Percentiles rank a stretch among this genome's conserved stretches.
These are phyloP conservation scores for Kryptolebias ocellatus DNA, from an alignment of 2,797 vertebrate genomes.

Conservation along the genomic window DNA sequence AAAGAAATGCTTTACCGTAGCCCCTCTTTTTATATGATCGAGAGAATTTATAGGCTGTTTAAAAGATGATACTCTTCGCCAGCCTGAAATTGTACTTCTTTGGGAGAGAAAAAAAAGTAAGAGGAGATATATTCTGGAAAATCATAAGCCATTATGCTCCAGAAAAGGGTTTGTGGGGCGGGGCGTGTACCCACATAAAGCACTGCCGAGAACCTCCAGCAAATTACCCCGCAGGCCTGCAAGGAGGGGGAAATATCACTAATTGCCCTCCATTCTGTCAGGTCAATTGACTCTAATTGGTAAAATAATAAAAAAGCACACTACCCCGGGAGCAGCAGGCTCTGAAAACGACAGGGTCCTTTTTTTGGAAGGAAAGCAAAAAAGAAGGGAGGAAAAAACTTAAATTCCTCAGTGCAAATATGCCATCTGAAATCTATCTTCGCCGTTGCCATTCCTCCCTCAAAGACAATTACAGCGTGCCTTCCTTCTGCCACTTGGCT, in stretches of 20 bases:
- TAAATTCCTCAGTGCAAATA: conserved; percentile 88
- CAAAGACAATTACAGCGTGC: conserved; percentile 74
- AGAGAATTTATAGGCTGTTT: conserved; percentile 64
- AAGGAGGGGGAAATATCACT: conserved; percentile 90
- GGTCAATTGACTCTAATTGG: conserved; percentile 99
- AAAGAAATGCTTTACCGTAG: conserved; percentile 53
- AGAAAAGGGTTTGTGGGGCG: conserved; percentile 83
- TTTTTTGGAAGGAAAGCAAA: conserved; percentile 58
- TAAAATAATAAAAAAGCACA: conserved; percentile 97
- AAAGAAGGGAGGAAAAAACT: conserved; percentile 43
- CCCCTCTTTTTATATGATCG: conserved; percentile 67
- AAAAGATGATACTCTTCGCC: conserved; percentile 74
- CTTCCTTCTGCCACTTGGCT: conserved; percentile 70
- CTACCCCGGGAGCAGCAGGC: conserved; percentile 93
- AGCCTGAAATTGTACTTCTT: conserved; percentile 77
- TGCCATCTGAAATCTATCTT: conserved; percentile 91
- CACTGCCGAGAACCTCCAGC: conserved; percentile 94
- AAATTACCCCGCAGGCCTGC: conserved; percentile 97
- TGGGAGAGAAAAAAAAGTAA: conserved; percentile 65
- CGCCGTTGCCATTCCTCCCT: conserved; percentile 73
- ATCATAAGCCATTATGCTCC: conserved; percentile 95
- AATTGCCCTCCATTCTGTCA: conserved; percentile 99
- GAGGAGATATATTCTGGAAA: conserved; percentile 87
- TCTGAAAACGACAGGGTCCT: conserved; percentile 92
- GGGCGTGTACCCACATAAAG: conserved; percentile 89